Conservation (phyloP, 2,113 vertebrate species). For the Aythya baeri region DNA sequence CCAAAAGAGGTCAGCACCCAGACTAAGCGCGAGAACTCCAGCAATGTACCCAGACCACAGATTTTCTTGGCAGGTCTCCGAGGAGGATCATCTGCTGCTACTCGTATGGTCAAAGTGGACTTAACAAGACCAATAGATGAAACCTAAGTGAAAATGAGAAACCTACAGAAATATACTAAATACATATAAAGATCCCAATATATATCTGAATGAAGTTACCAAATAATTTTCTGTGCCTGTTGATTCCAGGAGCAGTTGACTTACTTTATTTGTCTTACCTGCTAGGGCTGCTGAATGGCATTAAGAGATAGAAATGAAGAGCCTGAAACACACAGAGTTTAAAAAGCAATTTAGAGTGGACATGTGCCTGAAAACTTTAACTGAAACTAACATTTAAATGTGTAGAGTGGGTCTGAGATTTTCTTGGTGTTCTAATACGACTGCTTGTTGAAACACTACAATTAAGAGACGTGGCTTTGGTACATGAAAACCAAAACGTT, state of each 20-base stretch:
- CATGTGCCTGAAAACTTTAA: background rate
- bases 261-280: background rate
- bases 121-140: slow-evolving; percentile 87
- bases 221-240: background rate
- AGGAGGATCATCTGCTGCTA: slow-evolving; percentile 69
- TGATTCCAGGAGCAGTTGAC: background rate
- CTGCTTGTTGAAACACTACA: background rate
- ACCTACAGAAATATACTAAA: background rate
- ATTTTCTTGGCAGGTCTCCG: slow-evolving; percentile 86
- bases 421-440: background rate
- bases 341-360: background rate
- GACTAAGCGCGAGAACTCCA: slow-evolving; percentile 76
- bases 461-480: background rate
- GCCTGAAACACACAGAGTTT: background rate
- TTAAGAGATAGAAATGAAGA: background rate
- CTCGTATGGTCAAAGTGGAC: slow-evolving; percentile 73
- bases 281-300: background rate
- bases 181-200: background rate
- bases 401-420: background rate
- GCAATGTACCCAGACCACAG: slow-evolving; percentile 81
- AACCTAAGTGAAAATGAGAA: slow-evolving; percentile 54
- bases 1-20: slow-evolving; percentile 77
- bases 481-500: background rate
- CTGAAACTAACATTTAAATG: background rate
- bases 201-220: background rate